Conservation (phyloP, 2,888 invertebrate genomes). For the Phytoseiulus persimilis region DNA sequence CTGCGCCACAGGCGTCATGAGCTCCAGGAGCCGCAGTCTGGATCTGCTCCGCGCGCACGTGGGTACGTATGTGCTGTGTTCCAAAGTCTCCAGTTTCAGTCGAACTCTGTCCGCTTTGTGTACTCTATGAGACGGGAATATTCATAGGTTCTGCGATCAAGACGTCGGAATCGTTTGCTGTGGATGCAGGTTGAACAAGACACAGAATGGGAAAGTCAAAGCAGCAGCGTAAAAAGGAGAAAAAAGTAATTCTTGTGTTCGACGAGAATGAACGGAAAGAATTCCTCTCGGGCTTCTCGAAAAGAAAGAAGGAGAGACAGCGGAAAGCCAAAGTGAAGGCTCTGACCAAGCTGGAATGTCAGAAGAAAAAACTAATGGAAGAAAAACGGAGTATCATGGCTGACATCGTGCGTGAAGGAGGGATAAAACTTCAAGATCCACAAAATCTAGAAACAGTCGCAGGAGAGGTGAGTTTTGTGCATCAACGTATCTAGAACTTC, state of each 20-base stretch:
- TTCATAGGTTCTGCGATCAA: not conserved
- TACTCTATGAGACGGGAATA: not conserved
- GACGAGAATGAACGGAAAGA: constrained; percentile 18
- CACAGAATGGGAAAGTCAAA: constrained; percentile 23
- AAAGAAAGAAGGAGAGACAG: constrained; percentile 26
- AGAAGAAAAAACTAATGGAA: constrained; percentile 1
- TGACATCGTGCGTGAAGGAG: constrained; percentile 33
- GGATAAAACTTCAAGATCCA: constrained; percentile 9
- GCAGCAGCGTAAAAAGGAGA: constrained; percentile 31
- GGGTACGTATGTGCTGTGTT: not conserved
- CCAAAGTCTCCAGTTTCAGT: not conserved
- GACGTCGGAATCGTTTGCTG: not conserved
- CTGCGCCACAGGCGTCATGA: not conserved
- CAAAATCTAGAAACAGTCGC: constrained; percentile 27
- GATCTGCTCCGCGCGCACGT: not conserved
- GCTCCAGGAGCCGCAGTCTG: not conserved
- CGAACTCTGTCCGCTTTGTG: not conserved
- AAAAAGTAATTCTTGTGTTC: constrained; percentile 6
- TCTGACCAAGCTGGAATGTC: constrained; percentile 13
- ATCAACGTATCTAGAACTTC: not conserved
- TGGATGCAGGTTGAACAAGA: not conserved
- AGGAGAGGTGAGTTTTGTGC: not conserved
- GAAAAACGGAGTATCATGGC: constrained; percentile 25
- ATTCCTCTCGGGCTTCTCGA: constrained; percentile 28
- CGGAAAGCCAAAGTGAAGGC: constrained; percentile 13